Evolutionary conservation across 2,888 invertebrate species (phyloP), one percentile per base, ranked within the genome.

Genomic region (Slavum lentiscoides): DNA sequence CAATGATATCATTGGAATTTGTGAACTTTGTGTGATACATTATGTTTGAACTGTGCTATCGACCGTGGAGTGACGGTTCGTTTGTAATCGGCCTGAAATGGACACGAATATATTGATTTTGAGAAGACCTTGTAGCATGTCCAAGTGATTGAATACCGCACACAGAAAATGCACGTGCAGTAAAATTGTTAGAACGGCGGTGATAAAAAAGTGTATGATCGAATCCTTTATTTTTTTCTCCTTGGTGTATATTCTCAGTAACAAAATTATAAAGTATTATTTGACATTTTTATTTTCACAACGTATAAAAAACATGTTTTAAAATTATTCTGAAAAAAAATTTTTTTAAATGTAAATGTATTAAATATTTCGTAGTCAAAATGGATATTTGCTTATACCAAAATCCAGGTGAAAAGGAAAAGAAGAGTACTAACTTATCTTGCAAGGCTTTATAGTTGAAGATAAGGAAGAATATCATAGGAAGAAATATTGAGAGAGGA

Each of bases 101-200:
- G 61, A 69, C 43, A 21, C 37, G 39, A 76, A 69, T 69, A 76
- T 61, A 76, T 69, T 76, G 61, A 76, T 61, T 69, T 68, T n/a
- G 8, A 76, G 49, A 15, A 49, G 53, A 69, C 53, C 76, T 68
- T 61, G 68, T 75, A 76, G 30, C 58, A 69, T 69, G 61, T 21
- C 15, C 59, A 15, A 61, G 30, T 69, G 69, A 76, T 76, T 69
- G 69, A 76, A 69, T 53, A 3, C 30, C 11, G 15, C 43, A 69
- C 49, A 69, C 49, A 61, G 61, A 23, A 43, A 68, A 58, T 11
- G 49, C 13, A 11, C 55, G 11, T 30, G n/a, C 21, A 53, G 21
- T 53, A 53, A 37, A 74, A 64, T 37, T 64, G 9, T 53, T 21
- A 74, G 17, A 64, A 64, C 37, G 17, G 30, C 4, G 30, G 0